Conservation (phyloP, 2,113 vertebrate genomes). For the Loxodonta africana region DNA sequence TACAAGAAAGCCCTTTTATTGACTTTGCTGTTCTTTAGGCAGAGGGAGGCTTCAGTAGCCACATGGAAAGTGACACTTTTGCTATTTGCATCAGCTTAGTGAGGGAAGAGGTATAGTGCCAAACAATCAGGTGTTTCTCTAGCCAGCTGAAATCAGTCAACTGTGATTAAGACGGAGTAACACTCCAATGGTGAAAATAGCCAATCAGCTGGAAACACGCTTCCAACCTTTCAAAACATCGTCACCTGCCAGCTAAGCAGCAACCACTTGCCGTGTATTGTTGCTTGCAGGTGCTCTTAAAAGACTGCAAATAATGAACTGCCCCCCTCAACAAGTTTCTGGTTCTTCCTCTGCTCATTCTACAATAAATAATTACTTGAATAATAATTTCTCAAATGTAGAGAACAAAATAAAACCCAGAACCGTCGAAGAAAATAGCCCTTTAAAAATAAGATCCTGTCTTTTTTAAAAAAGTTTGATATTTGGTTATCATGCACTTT, state of each 20-base stretch:
- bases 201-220: constrained; percentile 48
- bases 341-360: background rate
- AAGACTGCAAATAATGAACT: background rate
- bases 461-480: background rate
- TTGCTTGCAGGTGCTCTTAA: background rate
- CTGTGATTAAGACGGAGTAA: constrained; percentile 62
- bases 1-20: background rate
- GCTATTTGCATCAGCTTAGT: constrained; percentile 16
- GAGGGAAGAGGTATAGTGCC: background rate
- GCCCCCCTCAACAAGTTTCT: background rate
- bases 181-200: constrained; percentile 58
- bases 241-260: constrained; percentile 50
- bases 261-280: background rate
- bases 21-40: background rate
- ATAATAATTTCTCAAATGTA: background rate
- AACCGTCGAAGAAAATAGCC: background rate
- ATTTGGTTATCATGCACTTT: background rate
- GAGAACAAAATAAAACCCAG: background rate
- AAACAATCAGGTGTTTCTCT: background rate
- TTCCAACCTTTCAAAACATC: constrained; percentile 48
- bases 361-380: background rate
- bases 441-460: background rate
- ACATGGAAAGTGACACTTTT: constrained; percentile 14
- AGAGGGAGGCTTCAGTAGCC: background rate
- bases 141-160: constrained; percentile 62